Evolutionary conservation across 1,140 invertebrate species (phyloP).

Genomic region (Maniola jurtina): DNA sequence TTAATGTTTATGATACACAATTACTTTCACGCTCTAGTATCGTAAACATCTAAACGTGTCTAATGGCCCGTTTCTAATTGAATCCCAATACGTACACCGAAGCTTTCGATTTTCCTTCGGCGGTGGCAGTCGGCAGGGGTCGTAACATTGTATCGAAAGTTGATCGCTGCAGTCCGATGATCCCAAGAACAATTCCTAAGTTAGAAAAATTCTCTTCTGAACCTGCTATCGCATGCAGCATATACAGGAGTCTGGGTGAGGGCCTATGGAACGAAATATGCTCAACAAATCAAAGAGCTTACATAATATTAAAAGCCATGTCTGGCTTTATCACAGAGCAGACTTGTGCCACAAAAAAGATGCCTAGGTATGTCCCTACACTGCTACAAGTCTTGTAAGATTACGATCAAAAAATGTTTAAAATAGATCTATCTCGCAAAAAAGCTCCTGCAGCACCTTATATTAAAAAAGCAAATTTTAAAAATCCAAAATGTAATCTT

Average conservation of each 20-base stretch:
- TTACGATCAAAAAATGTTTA: too few relatives aligned
- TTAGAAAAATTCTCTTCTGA: slow-evolving; percentile 50
- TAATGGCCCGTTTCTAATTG: slow-evolving; percentile 19
- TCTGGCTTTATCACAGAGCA: too few relatives aligned
- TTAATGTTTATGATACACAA: neutral
- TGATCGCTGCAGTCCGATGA: slow-evolving; percentile 56
- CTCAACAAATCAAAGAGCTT: too few relatives aligned
- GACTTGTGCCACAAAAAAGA: too few relatives aligned
- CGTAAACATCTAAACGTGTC: slow-evolving; percentile 14
- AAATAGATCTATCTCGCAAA: too few relatives aligned
- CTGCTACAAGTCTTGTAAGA: too few relatives aligned
- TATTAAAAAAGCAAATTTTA: too few relatives aligned
- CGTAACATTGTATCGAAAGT: slow-evolving; percentile 66
- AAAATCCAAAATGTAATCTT: too few relatives aligned
- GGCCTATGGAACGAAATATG: slow-evolving; percentile 34
- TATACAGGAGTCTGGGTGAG: slow-evolving; percentile 50
- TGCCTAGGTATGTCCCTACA: too few relatives aligned
- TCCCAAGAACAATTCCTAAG: slow-evolving; percentile 52
- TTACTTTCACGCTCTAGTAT: slow-evolving; percentile 7
- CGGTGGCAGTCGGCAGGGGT: slow-evolving; percentile 40
- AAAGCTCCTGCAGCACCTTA: too few relatives aligned
- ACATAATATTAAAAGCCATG: too few relatives aligned
- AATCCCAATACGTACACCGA: slow-evolving; percentile 55
- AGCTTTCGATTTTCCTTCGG: slow-evolving; percentile 52
- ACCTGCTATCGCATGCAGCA: slow-evolving; percentile 50